A percentile compares a stretch with the other conserved stretches of the same genome.
Conservation (phyloP, 2,888 invertebrate genomes). For the Cephus sareptanus region DNA sequence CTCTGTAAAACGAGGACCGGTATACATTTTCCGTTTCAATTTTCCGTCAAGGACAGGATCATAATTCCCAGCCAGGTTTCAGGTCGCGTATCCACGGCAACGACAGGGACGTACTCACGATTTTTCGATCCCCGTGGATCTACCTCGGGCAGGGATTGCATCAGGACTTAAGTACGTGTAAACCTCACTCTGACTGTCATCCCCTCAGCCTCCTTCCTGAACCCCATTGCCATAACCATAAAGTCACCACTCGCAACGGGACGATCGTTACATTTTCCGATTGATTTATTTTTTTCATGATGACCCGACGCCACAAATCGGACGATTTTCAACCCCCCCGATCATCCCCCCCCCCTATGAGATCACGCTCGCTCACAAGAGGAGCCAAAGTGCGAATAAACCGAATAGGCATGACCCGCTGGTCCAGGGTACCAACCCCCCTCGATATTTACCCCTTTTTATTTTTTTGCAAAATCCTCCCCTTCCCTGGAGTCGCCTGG, state of each 20-base stretch:
- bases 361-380: too few relatives aligned
- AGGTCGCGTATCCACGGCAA: neutral
- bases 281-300: neutral
- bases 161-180: neutral
- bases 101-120: neutral
- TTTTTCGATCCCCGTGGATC: neutral
- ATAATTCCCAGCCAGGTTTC: neutral
- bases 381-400: too few relatives aligned
- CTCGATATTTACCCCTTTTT: neutral
- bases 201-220: neutral
- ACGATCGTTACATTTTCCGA: neutral
- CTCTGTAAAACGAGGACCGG: neutral
- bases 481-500: neutral
- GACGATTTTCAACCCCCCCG: neutral
- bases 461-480: neutral
- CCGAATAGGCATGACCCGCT: neutral
- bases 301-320: neutral
- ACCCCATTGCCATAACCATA: neutral
- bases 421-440: neutral
- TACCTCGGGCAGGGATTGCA: neutral
- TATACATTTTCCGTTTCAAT: constrained; percentile 18
- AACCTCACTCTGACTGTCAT: neutral
- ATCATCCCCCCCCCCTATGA: too few relatives aligned
- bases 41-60: constrained; percentile 19
- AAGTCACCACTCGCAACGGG: neutral